A percentile compares a stretch with the other conserved stretches of the same genome.
These are phyloP conservation scores for Sparus aurata DNA, from an alignment of 2,797 vertebrate genomes.

Conservation along the genomic window DNA sequence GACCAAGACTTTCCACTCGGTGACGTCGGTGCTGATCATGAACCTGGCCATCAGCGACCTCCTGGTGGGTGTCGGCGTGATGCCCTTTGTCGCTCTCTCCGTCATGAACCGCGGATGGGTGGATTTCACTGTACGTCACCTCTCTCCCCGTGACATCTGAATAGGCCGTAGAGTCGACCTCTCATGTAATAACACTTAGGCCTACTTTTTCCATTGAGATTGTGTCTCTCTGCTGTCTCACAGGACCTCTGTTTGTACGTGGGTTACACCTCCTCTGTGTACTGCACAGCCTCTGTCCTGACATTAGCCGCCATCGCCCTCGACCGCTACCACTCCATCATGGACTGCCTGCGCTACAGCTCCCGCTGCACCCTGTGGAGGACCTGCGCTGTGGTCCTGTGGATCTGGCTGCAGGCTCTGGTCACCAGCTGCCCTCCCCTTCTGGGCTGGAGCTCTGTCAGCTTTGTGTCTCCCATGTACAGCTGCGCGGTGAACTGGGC, in stretches of 20 bases:
- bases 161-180: neutral
- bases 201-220: neutral
- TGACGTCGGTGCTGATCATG: constrained; percentile 87
- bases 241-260: constrained; percentile 88
- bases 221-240: constrained; percentile 37
- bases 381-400: constrained; percentile 82
- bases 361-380: constrained; percentile 86
- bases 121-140: constrained; percentile 78
- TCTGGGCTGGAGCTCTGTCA: constrained; percentile 87
- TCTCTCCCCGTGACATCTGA: constrained; percentile 5
- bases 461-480: constrained; percentile 83
- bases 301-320: constrained; percentile 88
- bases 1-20: constrained; percentile 86
- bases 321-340: constrained; percentile 89
- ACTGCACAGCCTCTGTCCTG: constrained; percentile 88
- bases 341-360: constrained; percentile 87
- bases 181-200: neutral
- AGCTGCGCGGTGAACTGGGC: constrained; percentile 86
- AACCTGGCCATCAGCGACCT: constrained; percentile 90
- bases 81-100: constrained; percentile 89
- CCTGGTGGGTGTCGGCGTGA: constrained; percentile 87
- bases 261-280: constrained; percentile 89
- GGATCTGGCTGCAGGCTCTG: constrained; percentile 90
- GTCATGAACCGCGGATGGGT: constrained; percentile 85
- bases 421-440: constrained; percentile 86